phyloP scores from a whole-genome alignment of 92 coral and sea anemone species.

The Pocillopora meandrina region DNA sequence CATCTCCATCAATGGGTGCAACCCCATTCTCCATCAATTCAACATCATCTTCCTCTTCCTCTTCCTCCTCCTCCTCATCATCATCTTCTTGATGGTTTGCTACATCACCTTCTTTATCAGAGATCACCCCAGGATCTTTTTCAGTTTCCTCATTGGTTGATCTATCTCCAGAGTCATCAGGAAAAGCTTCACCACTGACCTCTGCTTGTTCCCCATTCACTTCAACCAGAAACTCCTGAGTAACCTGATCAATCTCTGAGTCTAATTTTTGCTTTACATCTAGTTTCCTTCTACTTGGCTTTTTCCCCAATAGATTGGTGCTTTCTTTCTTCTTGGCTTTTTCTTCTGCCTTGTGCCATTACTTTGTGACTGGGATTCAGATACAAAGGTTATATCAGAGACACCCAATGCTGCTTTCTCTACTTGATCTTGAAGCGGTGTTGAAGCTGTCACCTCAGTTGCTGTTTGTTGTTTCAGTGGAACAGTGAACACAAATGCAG shows the following conservation, averaged over 20 bases:
- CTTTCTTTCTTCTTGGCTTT: slow-evolving; percentile 20
- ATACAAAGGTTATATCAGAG: slow-evolving; percentile 41
- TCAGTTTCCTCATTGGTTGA: slow-evolving; percentile 5
- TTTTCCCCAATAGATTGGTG: slow-evolving; percentile 48
- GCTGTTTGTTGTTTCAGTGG: slow-evolving; percentile 17
- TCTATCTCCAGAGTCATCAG: background rate
- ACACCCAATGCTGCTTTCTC: slow-evolving; percentile 25
- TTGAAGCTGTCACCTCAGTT: background rate
- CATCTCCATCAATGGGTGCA: slow-evolving; percentile 13
- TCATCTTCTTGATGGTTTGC: background rate
- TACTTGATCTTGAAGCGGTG: background rate
- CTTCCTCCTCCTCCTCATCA: slow-evolving; percentile 7
- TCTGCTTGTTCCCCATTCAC: slow-evolving; percentile 39
- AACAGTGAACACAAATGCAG: slow-evolving; percentile 78
- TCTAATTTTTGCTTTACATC: slow-evolving; percentile 28
- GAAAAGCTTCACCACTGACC: slow-evolving; percentile 2
- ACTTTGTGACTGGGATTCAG: slow-evolving; percentile 35
- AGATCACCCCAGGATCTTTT: background rate
- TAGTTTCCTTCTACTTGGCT: slow-evolving; percentile 25
- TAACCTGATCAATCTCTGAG: slow-evolving; percentile 4
- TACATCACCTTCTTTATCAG: background rate
- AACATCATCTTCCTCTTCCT: slow-evolving; percentile 12
- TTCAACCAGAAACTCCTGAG: background rate
- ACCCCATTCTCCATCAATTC: slow-evolving; percentile 8
- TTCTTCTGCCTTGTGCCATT: slow-evolving; percentile 24